Percentiles rank a stretch among this genome's conserved stretches.
Conservation (phyloP, 2,113 vertebrate genomes). For the Chiloscyllium plagiosum region DNA sequence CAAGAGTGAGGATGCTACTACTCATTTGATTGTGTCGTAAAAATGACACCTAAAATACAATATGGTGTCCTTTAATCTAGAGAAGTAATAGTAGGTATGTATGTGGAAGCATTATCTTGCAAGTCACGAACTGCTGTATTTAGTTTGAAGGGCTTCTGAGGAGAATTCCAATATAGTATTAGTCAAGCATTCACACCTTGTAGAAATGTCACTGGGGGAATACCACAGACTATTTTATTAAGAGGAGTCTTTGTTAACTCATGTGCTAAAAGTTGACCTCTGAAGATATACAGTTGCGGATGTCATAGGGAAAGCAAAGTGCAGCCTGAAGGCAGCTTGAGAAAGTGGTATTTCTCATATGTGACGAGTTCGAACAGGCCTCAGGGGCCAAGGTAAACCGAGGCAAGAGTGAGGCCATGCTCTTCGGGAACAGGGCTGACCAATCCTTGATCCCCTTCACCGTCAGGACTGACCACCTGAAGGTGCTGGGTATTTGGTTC, state of each 20-base stretch:
- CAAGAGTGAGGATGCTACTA: background rate
- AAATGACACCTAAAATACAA: background rate
- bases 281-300: background rate
- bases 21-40: background rate
- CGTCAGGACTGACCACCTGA: no score
- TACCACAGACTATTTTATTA: background rate
- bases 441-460: no score
- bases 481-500: no score
- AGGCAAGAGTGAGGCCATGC: no score
- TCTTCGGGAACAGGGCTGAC: no score
- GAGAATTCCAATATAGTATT: background rate
- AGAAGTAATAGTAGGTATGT: background rate
- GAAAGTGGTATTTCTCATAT: background rate
- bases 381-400: no score
- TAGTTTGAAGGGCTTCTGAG: background rate
- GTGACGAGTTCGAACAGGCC: no score
- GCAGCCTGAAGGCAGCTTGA: background rate
- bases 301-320: background rate
- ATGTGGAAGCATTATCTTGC: background rate
- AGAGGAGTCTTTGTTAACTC: background rate
- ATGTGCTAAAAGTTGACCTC: background rate
- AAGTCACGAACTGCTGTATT: background rate
- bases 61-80: background rate
- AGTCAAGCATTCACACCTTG: background rate
- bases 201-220: background rate